Conservation (phyloP, 2,888 invertebrate genomes). For the Eilema depressum region DNA sequence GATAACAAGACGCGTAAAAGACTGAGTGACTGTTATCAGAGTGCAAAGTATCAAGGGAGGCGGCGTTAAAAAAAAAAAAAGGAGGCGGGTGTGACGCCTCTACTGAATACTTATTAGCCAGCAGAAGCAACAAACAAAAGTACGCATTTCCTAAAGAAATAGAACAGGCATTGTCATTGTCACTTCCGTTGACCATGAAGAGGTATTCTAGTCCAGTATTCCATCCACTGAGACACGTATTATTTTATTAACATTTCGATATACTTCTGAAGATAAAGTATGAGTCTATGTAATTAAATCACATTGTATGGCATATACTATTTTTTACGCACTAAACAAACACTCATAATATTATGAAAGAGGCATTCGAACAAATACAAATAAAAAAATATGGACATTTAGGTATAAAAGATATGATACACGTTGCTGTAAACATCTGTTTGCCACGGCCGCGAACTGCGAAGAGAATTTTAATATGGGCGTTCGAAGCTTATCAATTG, state of each 20-base stretch:
- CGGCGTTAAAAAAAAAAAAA: too few relatives aligned
- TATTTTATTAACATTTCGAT: neutral
- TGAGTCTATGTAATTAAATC: neutral
- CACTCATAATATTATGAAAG: neutral
- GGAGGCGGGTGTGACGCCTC: too few relatives aligned
- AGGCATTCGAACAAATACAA: neutral
- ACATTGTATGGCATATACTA: neutral
- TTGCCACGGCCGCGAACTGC: constrained; percentile 37
- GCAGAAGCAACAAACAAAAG: neutral
- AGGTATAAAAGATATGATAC: constrained; percentile 35
- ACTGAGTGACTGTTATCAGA: neutral
- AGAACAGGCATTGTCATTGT: neutral
- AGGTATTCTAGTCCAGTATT: neutral
- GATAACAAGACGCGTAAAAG: too few relatives aligned
- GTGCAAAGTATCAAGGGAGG: neutral
- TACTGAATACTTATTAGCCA: neutral
- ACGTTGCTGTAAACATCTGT: constrained; percentile 57
- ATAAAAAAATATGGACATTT: neutral
- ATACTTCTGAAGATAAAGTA: neutral
- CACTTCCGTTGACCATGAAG: neutral
- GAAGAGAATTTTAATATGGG: constrained; percentile 41
- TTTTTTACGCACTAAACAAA: neutral
- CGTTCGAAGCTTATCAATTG: constrained; percentile 65
- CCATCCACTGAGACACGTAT: neutral
- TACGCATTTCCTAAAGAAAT: neutral